Evolutionary conservation across 2,113 vertebrate species (phyloP).

Genomic region (Suncus etruscus): DNA sequence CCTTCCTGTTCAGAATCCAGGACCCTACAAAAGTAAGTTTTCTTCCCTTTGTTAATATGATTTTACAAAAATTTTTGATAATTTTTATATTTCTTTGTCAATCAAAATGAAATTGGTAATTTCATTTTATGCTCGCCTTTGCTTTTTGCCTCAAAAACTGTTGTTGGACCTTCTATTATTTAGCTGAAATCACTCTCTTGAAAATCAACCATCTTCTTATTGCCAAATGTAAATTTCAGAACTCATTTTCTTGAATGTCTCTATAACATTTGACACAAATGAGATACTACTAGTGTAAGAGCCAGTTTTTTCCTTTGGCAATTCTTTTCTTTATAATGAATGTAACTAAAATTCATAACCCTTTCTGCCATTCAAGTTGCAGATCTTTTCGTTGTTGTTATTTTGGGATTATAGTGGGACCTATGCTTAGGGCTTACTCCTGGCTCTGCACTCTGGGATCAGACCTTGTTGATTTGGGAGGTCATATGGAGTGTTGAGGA

Average conservation of each 20-base stretch:
- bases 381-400: neutral
- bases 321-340: neutral
- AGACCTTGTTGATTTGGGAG: too few species aligned
- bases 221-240: constrained; percentile 26
- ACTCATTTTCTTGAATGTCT: constrained; percentile 37
- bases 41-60: too few species aligned
- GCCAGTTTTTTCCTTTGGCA: neutral
- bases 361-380: neutral
- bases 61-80: too few species aligned
- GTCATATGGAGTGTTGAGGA: too few species aligned
- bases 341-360: constrained; percentile 9
- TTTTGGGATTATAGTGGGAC: too few species aligned
- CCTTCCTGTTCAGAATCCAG: too few species aligned
- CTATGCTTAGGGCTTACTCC: too few species aligned
- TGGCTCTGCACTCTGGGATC: too few species aligned
- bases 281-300: neutral
- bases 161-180: neutral
- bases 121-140: constrained; percentile 34
- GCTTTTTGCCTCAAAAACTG: neutral
- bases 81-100: constrained; percentile 19
- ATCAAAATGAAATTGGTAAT: constrained; percentile 35
- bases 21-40: too few species aligned
- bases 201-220: neutral
- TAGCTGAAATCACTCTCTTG: constrained; percentile 3
- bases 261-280: neutral